phyloP scores from a whole-genome alignment of 2,888 invertebrate genomes.

The Cantharis nigra region DNA sequence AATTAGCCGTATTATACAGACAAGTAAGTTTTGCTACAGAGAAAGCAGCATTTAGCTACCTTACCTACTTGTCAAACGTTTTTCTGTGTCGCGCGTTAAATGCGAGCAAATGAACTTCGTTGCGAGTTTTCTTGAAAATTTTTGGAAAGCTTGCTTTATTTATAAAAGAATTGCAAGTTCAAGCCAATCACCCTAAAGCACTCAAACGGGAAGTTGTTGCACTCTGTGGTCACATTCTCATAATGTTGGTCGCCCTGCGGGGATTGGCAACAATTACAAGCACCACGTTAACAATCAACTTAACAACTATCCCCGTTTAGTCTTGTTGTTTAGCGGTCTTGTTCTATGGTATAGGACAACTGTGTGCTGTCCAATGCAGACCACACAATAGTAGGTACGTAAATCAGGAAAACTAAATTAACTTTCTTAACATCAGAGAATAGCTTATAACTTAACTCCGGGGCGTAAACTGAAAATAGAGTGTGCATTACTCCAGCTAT shows the following conservation, averaged over 20 bases:
- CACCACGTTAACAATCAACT: conserved; percentile 32
- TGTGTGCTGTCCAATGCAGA: conserved; percentile 26
- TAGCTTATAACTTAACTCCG: background rate
- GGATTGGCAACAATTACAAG: conserved; percentile 33
- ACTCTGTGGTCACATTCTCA: conserved; percentile 32
- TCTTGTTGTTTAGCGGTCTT: conserved; percentile 22
- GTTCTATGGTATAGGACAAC: conserved; percentile 30
- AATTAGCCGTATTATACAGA: conserved; percentile 29
- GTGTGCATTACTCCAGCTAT: background rate
- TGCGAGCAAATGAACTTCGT: background rate
- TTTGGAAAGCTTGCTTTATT: background rate
- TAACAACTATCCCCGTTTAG: conserved; percentile 28
- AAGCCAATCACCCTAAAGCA: conserved; percentile 30
- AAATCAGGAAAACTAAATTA: conserved; percentile 6
- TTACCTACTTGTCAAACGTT: conserved; percentile 4
- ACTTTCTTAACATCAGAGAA: conserved; percentile 1
- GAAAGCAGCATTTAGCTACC: background rate
- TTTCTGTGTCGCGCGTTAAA: background rate
- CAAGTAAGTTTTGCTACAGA: conserved; percentile 13
- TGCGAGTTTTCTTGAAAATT: background rate
- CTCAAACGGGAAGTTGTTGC: conserved; percentile 27
- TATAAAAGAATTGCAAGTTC: background rate
- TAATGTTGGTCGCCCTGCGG: conserved; percentile 30
- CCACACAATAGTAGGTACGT: conserved; percentile 1
- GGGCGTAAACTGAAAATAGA: background rate